Evolutionary conservation across 2,888 invertebrate species (phyloP).

Genomic region (Adelphocoris suturalis): DNA sequence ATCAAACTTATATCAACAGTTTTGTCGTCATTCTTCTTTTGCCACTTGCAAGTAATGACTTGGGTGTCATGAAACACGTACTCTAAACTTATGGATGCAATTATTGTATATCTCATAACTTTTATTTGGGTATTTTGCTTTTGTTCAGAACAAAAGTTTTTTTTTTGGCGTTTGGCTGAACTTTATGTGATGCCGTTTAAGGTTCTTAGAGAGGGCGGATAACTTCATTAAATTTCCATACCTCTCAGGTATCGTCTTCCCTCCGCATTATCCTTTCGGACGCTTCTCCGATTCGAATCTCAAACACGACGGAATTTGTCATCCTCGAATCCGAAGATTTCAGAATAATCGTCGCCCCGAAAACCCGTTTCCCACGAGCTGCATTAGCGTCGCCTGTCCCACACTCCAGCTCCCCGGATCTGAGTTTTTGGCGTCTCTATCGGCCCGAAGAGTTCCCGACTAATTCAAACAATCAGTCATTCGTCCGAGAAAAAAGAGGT

Average conservation of each 20-base stretch:
- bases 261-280: neutral
- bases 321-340: neutral
- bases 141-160: too few relatives aligned
- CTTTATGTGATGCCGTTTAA: too few relatives aligned
- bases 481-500: neutral
- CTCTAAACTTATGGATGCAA: too few relatives aligned
- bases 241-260: neutral
- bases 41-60: too few relatives aligned
- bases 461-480: conserved; percentile 45
- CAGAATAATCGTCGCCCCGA: neutral
- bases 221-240: neutral
- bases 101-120: too few relatives aligned
- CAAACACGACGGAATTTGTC: conserved; percentile 22
- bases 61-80: too few relatives aligned
- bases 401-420: neutral
- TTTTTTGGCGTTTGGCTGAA: too few relatives aligned
- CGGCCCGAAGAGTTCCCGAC: neutral
- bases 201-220: neutral
- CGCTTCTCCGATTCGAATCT: neutral
- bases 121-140: too few relatives aligned
- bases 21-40: too few relatives aligned
- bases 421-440: conserved; percentile 46
- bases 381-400: conserved; percentile 39
- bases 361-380: conserved; percentile 25
- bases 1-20: too few relatives aligned